Base-by-base conservation (phyloP, 2,888 invertebrate genomes). In the Drosophila testacea region DNA sequence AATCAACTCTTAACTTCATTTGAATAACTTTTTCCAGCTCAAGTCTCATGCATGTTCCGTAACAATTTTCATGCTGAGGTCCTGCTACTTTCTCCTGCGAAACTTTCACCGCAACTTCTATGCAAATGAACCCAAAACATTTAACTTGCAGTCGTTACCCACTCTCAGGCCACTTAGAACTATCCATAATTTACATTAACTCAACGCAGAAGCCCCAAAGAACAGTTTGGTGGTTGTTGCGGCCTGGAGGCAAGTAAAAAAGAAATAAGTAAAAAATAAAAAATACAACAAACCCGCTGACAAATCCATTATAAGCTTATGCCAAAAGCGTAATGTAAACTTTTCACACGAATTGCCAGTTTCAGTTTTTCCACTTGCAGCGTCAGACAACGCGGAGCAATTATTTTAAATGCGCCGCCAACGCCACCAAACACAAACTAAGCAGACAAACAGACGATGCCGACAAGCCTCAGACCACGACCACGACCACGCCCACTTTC, bases 221-320 rank as follows among this genome's bases (percentile, higher is more conserved):
- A 73, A 39, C 62, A 52, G 22, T 38, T 52, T 27, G 6, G 13
- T 44, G 27, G 34, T 56, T 44, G 51, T 56, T 70, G 62, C 16
- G n/a, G 69, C 41, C 63, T 30, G n/a, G 9, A 48, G 69, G 32
- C 51, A 16, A 41, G 9, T 4, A 41, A n/a, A 32, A 47, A 46
- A 28, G 7, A 38, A 52, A 32, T 27, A 55, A 56, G 50, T 59
- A 64, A 59, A 32, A 13, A 34, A 22, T 60, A 57, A 38, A 46
- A 36, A 50, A 38, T 51, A 66, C 77, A 79, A 82, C 77, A 87
- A 83, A 63, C 69, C 69, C 85, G 71, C 71, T 80, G 83, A 83
- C 83, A 84, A 84, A 84, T 84, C 83, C 83, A 84, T 84, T 84
- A 88, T 88, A 70, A 85, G 88, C 83, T 88, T 80, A 85, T 85